Conservation (phyloP, 2,888 invertebrate genomes). For the Notocelia uddmanniana region DNA sequence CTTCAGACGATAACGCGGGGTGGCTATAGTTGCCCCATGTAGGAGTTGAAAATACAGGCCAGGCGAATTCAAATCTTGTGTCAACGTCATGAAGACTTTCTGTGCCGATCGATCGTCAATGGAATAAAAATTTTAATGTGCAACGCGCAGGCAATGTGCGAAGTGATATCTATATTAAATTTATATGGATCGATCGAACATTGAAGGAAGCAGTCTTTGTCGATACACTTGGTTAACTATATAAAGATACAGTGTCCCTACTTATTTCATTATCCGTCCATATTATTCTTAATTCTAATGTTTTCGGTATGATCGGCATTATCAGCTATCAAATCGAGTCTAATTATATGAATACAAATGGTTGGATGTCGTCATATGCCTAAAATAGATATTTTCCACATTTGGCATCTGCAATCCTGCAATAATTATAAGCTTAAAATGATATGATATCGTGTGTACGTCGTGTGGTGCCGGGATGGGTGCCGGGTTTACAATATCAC, state of each 20-base stretch:
- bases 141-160: background rate
- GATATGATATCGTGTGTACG: too few species aligned
- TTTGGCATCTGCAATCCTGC: too few species aligned
- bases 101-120: background rate
- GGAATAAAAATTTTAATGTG: constrained; percentile 5
- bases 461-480: too few species aligned
- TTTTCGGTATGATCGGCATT: too few species aligned
- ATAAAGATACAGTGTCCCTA: background rate
- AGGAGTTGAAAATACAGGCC: background rate
- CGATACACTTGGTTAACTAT: background rate
- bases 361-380: too few species aligned
- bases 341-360: too few species aligned
- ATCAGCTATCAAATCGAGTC: too few species aligned
- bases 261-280: too few species aligned
- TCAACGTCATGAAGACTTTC: background rate
- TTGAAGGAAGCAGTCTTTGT: background rate
- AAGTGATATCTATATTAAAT: background rate
- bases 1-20: constrained; percentile 16
- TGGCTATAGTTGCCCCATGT: constrained; percentile 6
- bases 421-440: too few species aligned
- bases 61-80: background rate
- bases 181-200: background rate
- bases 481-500: too few species aligned
- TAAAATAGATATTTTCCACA: too few species aligned
- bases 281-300: too few species aligned